phyloP scores from a whole-genome alignment of 2,888 invertebrate species.

The Campopleginae sp. region DNA sequence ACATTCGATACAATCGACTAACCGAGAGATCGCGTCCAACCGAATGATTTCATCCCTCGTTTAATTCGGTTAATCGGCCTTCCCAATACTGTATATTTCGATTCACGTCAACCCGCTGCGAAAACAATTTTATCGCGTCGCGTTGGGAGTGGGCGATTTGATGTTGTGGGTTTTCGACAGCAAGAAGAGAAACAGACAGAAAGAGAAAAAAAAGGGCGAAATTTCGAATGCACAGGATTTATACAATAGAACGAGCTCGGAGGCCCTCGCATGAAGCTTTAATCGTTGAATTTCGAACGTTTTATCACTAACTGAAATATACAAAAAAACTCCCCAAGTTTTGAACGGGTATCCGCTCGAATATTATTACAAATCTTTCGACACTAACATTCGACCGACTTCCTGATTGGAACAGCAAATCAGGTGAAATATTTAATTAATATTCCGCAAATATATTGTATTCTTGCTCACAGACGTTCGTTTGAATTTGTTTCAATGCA shows the following conservation, averaged over 20 bases:
- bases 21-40: constrained; percentile 69
- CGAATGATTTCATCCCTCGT: constrained; percentile 70
- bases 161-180: constrained; percentile 43
- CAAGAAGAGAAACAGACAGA: constrained; percentile 4
- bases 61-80: constrained; percentile 70
- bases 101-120: constrained; percentile 66
- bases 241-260: constrained; percentile 16
- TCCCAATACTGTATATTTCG: constrained; percentile 70
- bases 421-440: background rate
- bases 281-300: constrained; percentile 46
- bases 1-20: constrained; percentile 69
- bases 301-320: constrained; percentile 57
- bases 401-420: background rate
- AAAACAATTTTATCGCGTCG: constrained; percentile 70
- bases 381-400: constrained; percentile 30
- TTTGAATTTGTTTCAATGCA: background rate
- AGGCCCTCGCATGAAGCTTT: constrained; percentile 40
- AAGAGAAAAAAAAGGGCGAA: background rate
- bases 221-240: constrained; percentile 57
- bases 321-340: constrained; percentile 48
- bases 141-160: constrained; percentile 49
- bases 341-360: constrained; percentile 34
- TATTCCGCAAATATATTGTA: background rate
- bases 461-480: background rate
- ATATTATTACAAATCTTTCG: constrained; percentile 27